Percentiles rank a stretch among this genome's conserved stretches.
Evolutionary conservation across 2,888 invertebrate genomes (phyloP).

Genomic region (Drosophila mettleri): DNA sequence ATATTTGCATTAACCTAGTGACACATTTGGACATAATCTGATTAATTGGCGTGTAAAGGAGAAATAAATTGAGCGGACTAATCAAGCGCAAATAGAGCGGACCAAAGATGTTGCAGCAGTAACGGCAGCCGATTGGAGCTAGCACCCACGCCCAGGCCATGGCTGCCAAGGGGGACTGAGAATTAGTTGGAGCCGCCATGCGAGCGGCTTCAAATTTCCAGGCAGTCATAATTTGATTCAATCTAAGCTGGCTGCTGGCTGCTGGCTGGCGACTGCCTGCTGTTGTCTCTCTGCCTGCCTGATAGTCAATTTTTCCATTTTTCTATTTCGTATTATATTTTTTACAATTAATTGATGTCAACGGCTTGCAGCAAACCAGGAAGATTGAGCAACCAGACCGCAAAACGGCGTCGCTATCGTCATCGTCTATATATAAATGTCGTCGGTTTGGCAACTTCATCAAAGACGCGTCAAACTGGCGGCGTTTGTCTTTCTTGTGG

Average conservation of each 20-base stretch:
- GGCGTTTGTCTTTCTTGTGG: conserved; percentile 75
- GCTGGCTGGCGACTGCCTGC: conserved; percentile 17
- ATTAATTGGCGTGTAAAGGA: conserved; percentile 74
- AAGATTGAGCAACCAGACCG: conserved; percentile 77
- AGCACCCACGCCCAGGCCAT: conserved; percentile 38
- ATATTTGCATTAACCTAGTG: conserved; percentile 80
- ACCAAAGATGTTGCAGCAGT: conserved; percentile 42
- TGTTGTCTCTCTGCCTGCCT: conserved; percentile 4
- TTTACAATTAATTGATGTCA: conserved; percentile 75
- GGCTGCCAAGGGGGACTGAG: too few relatives aligned
- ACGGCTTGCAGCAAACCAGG: conserved; percentile 72
- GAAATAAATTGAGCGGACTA: conserved; percentile 70
- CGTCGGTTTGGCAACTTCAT: conserved; percentile 70
- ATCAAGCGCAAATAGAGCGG: conserved; percentile 68
- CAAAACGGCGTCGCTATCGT: conserved; percentile 57
- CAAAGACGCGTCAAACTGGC: conserved; percentile 66
- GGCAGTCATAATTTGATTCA: conserved; percentile 37
- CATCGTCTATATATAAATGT: conserved; percentile 6
- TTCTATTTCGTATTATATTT: conserved; percentile 12
- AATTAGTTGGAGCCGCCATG: conserved; percentile 31
- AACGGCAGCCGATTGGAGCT: conserved; percentile 9
- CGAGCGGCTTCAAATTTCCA: conserved; percentile 37
- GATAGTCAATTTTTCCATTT: conserved; percentile 19
- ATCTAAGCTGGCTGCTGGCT: conserved; percentile 7
- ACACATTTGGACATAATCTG: conserved; percentile 81